A percentile compares a stretch with the other conserved stretches of the same genome.
Conservation (phyloP, 1,140 invertebrate species). For the Theocolax elegans region DNA sequence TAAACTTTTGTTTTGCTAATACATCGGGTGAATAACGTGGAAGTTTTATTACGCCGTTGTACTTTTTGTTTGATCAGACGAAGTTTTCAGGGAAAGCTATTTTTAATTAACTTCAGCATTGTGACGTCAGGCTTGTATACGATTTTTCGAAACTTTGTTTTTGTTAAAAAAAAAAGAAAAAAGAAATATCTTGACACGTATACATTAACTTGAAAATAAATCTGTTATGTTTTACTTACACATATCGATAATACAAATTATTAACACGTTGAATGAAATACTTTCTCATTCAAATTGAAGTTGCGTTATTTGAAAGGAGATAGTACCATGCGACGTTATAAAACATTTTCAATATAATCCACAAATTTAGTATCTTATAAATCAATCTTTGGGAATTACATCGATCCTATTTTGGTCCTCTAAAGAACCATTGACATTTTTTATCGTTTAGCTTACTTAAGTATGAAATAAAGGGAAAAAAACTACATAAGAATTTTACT, state of each 20-base stretch:
- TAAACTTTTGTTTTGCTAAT: background rate
- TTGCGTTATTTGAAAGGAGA: too few relatives aligned
- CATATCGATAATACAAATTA: background rate
- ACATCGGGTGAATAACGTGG: background rate
- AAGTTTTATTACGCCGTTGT: background rate
- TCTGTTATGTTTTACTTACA: slow-evolving; percentile 2
- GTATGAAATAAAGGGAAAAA: slow-evolving; percentile 14
- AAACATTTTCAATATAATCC: background rate
- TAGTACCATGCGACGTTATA: too few relatives aligned
- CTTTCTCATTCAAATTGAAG: too few relatives aligned
- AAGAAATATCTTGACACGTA: too few relatives aligned
- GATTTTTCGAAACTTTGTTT: slow-evolving; percentile 25
- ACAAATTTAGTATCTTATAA: background rate
- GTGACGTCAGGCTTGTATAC: background rate
- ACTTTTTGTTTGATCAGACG: background rate
- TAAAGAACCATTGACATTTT: background rate
- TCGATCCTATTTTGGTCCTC: background rate
- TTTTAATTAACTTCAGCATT: slow-evolving; percentile 14
- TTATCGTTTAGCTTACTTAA: slow-evolving; percentile 5
- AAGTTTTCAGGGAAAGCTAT: background rate
- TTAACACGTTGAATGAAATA: too few relatives aligned
- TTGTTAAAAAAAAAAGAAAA: too few relatives aligned
- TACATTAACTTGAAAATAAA: slow-evolving; percentile 29
- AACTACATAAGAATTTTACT: too few relatives aligned
- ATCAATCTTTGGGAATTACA: background rate